Percentiles rank a stretch among this genome's conserved stretches.
Evolutionary conservation across 2,797 vertebrate genomes (phyloP).

Genomic region (Onychomys arenicola): DNA sequence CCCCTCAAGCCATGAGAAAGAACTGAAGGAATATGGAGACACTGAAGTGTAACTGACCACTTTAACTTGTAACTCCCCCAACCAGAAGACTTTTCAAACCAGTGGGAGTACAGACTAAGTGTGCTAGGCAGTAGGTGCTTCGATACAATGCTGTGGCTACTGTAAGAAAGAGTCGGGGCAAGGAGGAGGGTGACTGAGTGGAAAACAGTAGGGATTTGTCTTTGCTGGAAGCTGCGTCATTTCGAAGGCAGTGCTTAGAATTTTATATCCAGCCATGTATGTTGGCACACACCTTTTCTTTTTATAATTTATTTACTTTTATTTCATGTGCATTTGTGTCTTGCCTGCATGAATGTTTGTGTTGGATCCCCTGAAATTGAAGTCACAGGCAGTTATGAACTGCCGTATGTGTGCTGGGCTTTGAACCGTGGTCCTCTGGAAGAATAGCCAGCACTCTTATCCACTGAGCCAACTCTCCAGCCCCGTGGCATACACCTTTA

Average conservation of each 20-base stretch:
- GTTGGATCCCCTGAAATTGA: too few relatives aligned
- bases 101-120: background rate
- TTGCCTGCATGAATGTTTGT: too few relatives aligned
- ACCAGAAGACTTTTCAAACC: constrained; percentile 3
- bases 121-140: background rate
- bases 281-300: background rate
- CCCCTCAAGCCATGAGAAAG: background rate
- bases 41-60: background rate
- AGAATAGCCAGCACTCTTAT: too few relatives aligned
- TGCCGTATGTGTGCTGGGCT: too few relatives aligned
- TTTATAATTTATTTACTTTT: too few relatives aligned
- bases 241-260: constrained; percentile 55
- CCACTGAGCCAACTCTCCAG: too few relatives aligned
- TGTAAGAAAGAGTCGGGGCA: constrained; percentile 6
- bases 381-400: too few relatives aligned
- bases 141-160: background rate
- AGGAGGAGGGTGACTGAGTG: background rate
- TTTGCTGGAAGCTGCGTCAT: constrained; percentile 27
- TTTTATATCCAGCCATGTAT: constrained; percentile 48
- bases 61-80: background rate
- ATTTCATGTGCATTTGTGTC: too few relatives aligned
- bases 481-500: background rate
- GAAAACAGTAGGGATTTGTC: constrained; percentile 14
- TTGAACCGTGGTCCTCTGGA: too few relatives aligned
- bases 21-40: constrained; percentile 23